A percentile compares a stretch with the other conserved stretches of the same genome.
Conservation (phyloP, 2,888 invertebrate genomes). For the Agrochola lota region DNA sequence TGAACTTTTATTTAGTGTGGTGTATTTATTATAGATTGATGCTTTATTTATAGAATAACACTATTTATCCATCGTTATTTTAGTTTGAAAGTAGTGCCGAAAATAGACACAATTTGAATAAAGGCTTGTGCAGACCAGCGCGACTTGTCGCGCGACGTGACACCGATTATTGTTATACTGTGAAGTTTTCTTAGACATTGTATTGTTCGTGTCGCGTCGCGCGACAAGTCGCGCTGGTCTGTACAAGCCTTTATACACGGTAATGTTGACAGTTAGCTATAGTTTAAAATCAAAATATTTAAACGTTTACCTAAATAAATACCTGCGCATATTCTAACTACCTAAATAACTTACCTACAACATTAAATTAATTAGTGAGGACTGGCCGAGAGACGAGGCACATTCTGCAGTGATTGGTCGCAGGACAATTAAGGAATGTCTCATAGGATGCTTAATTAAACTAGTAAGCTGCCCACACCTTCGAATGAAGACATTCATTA, state of each 20-base stretch:
- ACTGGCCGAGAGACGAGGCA: slow-evolving; percentile 2
- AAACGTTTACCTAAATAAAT: background rate
- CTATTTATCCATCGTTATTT: background rate
- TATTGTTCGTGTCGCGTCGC: too few relatives aligned
- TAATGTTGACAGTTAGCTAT: too few relatives aligned
- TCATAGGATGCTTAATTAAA: slow-evolving; percentile 38
- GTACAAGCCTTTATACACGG: too few relatives aligned
- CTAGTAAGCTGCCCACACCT: slow-evolving; percentile 35
- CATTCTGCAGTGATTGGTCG: slow-evolving; percentile 35
- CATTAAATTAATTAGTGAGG: slow-evolving; percentile 23
- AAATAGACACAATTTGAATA: background rate
- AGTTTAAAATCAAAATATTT: background rate
- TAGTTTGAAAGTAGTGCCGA: too few relatives aligned
- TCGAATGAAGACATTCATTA: slow-evolving; percentile 21
- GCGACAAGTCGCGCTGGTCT: too few relatives aligned
- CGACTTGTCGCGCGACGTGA: too few relatives aligned
- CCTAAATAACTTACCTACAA: background rate
- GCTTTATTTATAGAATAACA: background rate
- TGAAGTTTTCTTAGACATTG: too few relatives aligned
- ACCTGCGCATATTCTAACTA: background rate
- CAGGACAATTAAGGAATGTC: slow-evolving; percentile 39
- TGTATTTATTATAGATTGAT: too few relatives aligned
- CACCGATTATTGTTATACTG: too few relatives aligned
- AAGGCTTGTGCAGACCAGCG: too few relatives aligned
- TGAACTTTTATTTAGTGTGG: background rate